Base-by-base conservation (phyloP, 2,797 vertebrate genomes). In the Poecilia velifera region DNA sequence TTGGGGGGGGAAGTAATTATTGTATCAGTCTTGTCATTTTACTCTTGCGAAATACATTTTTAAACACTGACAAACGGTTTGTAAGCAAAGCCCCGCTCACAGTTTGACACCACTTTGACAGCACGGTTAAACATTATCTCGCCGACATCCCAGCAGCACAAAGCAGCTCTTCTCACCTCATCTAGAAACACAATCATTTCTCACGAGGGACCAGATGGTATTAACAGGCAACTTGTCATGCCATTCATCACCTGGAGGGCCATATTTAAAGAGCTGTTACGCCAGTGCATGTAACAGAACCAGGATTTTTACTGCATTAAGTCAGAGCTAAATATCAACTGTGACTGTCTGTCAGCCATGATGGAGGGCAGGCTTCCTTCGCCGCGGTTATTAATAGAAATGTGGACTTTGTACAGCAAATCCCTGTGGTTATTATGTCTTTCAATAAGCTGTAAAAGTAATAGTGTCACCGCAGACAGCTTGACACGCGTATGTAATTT, bases 241-340 rank as follows among this genome's bases (percentile, higher is more conserved):
- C 79, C 79, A 89, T 88, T 88, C 83, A 92, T 90, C 88, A 92
- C 80, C 80, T 75, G 46, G 77, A 82, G 83, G 89, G 78, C 49
- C 51, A 57, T 76, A 79, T 89, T 87, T 89, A 79, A 90, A 88
- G 75, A 83, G 74, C 80, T 59, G 78, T 28, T 28, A 36, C 18
- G 20, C n/a, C 64, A n/a, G 9, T 16, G 66, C 41, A 47, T 10
- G 41, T 41, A 66, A 72, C 76, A 49, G 14, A 74, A 22, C 4
- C 79, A 75, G 79, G 81, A 83, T 73, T 85, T 79, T 76, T 49
- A 51, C 72, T 59, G 43, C 53, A 77, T 72, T 47, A 4, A 72
- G 59, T 39, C 51, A 46, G 39, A 71, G 71, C 74, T 77, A 57
- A 81, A 76, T 74, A 73, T 74, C 64, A 76, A 76, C 62, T 47